phyloP scores from a whole-genome alignment of 2,797 vertebrate species.

The Acridotheres tristis region DNA sequence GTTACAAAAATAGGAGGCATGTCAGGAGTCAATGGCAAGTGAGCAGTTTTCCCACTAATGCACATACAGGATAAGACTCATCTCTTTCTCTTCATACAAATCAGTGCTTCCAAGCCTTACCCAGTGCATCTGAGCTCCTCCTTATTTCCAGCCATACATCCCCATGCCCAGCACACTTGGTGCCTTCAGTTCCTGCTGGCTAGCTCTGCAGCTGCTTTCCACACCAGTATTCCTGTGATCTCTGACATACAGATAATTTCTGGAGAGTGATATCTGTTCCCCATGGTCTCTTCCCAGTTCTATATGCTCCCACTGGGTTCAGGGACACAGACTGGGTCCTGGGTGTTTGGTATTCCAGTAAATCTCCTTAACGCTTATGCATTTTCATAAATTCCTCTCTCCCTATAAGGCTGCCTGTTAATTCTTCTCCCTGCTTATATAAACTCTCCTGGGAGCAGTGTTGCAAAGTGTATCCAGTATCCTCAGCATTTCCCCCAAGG shows the following conservation, averaged over 20 bases:
- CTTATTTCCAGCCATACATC: neutral
- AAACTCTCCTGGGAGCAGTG: neutral
- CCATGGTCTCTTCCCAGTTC: accelerated
- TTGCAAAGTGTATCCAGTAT: slow-evolving; percentile 7
- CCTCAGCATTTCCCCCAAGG: neutral
- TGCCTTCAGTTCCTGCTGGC: neutral
- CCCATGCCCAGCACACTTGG: neutral
- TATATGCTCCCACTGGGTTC: accelerated
- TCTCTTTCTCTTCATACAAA: neutral
- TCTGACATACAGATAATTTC: neutral
- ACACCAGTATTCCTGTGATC: neutral
- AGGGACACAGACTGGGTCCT: neutral
- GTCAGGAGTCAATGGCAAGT: neutral
- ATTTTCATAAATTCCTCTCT: neutral
- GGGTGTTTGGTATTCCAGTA: neutral
- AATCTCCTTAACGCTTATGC: neutral
- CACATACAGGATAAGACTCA: neutral
- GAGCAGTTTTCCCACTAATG: neutral
- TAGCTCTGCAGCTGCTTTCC: neutral
- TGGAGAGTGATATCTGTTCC: neutral
- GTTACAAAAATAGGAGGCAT: neutral
- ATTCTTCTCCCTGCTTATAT: slow-evolving; percentile 23
- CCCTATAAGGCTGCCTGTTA: slow-evolving; percentile 20
- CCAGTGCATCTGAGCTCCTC: neutral
- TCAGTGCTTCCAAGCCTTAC: neutral